Base-by-base conservation (phyloP, 37 sponge, comb jelly and placozoan species). In the Spongilla lacustris region DNA sequence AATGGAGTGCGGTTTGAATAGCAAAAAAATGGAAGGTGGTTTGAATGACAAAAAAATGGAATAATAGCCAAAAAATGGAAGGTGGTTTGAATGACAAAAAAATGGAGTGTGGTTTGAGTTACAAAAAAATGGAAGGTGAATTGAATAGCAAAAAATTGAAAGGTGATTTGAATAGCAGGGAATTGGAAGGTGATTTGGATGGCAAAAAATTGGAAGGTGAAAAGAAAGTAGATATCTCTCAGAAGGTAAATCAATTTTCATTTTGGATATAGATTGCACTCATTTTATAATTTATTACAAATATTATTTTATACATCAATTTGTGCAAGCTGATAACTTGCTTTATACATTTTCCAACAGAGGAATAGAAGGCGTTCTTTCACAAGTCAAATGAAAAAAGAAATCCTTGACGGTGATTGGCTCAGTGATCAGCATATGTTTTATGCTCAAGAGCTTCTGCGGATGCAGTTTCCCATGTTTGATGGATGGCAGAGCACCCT, bases 301-400 rank as follows among this genome's bases (percentile, higher is more conserved):
- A 13, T 58, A 58, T 58, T 58, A 58, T 58, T 17, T 58, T 17
- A 58, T 58, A 58, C 58, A 58, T 58, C 58, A 58, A 58, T 58
- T 58, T 58, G 58, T 58, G 58, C 58, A 58, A 58, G 58, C 58
- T 58, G 58, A 58, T 58, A 58, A 58, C 58, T 58, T 58, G 58
- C 58, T 58, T 58, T 58, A 58, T 58, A 58, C 58, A 17, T 58
- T 14, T 58, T 58, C 58, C 58, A 19, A 58, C 58, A 58, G 58
- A 58, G 58, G 58, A 58, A 58, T 8, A 58, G 58, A 58, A 58
- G 58, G 58, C 58, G 58, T 58, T 58, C 58, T 58, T 58, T 58
- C 58, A 58, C 58, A 58, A 17, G 19, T 58, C 58, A 58, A 58
- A 58, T 58, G 19, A 58, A 58, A 58, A 19, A 58, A 58, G 21